Evolutionary conservation across 2,113 vertebrate species (phyloP), one percentile per base, ranked within the genome.

Genomic region (Gopherus flavomarginatus): DNA sequence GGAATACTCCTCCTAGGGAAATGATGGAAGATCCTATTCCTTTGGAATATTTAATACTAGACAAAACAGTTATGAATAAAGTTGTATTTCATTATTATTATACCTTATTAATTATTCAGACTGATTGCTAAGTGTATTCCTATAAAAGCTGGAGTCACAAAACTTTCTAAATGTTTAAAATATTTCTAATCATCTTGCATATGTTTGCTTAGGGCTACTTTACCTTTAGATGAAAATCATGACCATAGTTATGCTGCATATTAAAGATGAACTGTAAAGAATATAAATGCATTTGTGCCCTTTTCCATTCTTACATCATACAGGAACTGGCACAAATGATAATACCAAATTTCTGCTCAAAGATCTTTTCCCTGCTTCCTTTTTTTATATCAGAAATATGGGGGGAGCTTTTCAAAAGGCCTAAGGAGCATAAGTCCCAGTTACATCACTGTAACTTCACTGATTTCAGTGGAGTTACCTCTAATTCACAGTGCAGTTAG

Each of bases 11-110:
- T 85, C 6, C 17, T 6, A 90, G 5, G 85, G 54, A 87, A 78
- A n/a, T 3, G 78, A 50, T 38, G 31, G 9, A 89, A 53, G 6
- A 81, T 49, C 11, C 49, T 49, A 69, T 1, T 1, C 47, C 10
- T 78, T 54, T 11, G 1, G n/a, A 96, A 91, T 14, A 29, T 16
- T 88, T 62, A 83, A 81, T 1, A 87, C 14, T 2, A 6, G 9
- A 87, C 27, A 24, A 59, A 90, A 86, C 3, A 35, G 12, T 57
- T 49, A 7, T 87, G 54, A 96, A 92, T 65, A 26, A 35, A 79
- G 83, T 82, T 4, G 35, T n/a, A n/a, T n/a, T 50, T 13, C 81
- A 17, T 8, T 88, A 29, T 29, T 91, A 50, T 31, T 57, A 53
- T 12, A 65, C 5, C 52, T 5, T 26, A 62, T 81, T 84, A 35